phyloP scores from a whole-genome alignment of 2,888 invertebrate species.

The Drosophila sordidapex region DNA sequence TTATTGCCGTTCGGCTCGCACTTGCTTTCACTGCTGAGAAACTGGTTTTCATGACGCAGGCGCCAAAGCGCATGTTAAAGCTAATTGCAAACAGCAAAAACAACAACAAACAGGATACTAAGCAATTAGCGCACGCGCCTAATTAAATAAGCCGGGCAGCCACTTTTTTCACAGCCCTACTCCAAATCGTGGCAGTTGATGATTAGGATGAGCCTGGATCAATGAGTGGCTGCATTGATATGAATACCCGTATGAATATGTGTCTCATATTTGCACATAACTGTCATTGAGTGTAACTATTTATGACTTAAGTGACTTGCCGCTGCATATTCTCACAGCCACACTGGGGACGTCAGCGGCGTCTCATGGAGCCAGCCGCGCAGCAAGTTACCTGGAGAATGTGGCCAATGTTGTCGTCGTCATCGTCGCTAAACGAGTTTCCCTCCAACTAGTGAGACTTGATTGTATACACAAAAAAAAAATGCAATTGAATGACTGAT shows the following conservation, averaged over 20 bases:
- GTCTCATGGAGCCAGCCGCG: constrained; percentile 11
- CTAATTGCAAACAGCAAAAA: constrained; percentile 66
- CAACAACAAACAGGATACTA: constrained; percentile 49
- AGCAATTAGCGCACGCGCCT: constrained; percentile 68
- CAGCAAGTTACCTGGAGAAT: constrained; percentile 44
- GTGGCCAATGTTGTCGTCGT: constrained; percentile 47
- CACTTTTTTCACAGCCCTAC: constrained; percentile 5
- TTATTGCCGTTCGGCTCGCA: constrained; percentile 9
- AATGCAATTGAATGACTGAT: constrained; percentile 74
- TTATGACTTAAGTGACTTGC: constrained; percentile 69
- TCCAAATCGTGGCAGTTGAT: constrained; percentile 15
- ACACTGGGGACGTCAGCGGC: not conserved
- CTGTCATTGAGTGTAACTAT: constrained; percentile 71
- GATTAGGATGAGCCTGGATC: constrained; percentile 28
- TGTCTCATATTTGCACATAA: constrained; percentile 48
- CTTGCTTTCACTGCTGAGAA: constrained; percentile 37
- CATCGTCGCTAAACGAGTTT: constrained; percentile 46
- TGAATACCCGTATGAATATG: constrained; percentile 22
- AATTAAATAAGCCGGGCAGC: constrained; percentile 61
- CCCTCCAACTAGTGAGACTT: constrained; percentile 4
- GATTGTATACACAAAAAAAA: constrained; percentile 16
- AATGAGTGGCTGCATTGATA: constrained; percentile 5
- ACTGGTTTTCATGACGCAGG: constrained; percentile 69
- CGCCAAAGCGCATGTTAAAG: constrained; percentile 76
- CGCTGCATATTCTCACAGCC: constrained; percentile 55